Evolutionary conservation across 2,888 invertebrate genomes (phyloP), one percentile per base, ranked within the genome.

Genomic region (Mechanitis mazaeus): DNA sequence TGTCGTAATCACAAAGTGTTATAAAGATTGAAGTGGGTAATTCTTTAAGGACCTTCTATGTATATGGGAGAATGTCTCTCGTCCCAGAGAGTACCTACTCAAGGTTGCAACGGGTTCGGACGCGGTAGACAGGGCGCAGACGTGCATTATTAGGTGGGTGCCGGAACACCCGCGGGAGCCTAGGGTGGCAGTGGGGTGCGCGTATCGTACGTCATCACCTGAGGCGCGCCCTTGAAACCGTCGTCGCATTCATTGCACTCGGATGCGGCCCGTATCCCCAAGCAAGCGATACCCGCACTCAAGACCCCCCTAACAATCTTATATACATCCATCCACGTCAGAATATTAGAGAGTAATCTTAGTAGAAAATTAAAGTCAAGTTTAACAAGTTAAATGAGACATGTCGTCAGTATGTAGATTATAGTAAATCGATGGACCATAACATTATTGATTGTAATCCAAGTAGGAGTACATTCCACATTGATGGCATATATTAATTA

Each of bases 131-230:
- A 83, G 84, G 79, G 87, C 84, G 88, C 85, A 90, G 90, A 90
- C 90, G 87, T 90, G 90, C 90, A 90, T 90, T 90, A 90, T 90
- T 89, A 90, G 90, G 90, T 87, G 89, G 89, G 89, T 87, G 87
- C 85, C 84, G 87, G 83, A 85, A 85, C 85, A 84, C 85, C 85
- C 84, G 80, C 81, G 83, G 84, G 83, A 79, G 81, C 73, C 76
- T 69, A 78, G 78, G 80, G 72, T 67, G 78, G 80, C 69, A 78
- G 81, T 77, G 84, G 84, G 84, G 83, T 81, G 80, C 68, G 68
- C 68, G 69, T 66, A 68, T 84, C 84, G 87, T 87, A 88, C 89
- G 89, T 89, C 89, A 89, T 87, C 89, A 89, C 89, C 89, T 89
- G 88, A 86, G 87, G 88, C 86, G 88, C 85, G 89, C 82, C 90